Percentiles rank a stretch among this genome's conserved stretches.
Conservation (phyloP, 30 jellyfish, hydroid and myxozoan genomes). For the Catostylus mosaicus region DNA sequence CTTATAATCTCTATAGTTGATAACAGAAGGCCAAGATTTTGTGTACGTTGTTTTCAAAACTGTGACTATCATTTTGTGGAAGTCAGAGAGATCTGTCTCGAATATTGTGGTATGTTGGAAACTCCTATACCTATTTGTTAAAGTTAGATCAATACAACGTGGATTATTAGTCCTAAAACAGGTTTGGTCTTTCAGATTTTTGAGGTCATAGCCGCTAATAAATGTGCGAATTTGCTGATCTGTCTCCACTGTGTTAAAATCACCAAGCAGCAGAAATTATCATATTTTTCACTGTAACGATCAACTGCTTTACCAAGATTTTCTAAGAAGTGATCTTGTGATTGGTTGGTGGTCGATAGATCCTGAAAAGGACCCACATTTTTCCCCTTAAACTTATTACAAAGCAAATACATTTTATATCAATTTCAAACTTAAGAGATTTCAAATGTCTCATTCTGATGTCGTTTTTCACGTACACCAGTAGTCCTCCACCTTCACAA, state of each 20-base stretch:
- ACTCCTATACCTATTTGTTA: too few species aligned
- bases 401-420: too few species aligned
- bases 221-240: slow-evolving; percentile 19
- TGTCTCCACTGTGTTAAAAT: slow-evolving; percentile 23
- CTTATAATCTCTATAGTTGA: too few species aligned
- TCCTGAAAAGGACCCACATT: slow-evolving; percentile 19
- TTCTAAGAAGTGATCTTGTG: slow-evolving; percentile 16
- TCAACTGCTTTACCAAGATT: slow-evolving; percentile 13
- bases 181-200: too few species aligned
- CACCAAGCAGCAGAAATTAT: background rate
- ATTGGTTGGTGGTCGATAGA: background rate
- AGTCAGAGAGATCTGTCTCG: too few species aligned
- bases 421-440: too few species aligned
- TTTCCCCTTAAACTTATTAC: too few species aligned
- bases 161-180: slow-evolving; percentile 24
- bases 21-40: too few species aligned
- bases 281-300: slow-evolving; percentile 12
- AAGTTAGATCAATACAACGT: slow-evolving; percentile 17
- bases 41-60: too few species aligned
- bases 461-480: too few species aligned
- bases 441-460: slow-evolving; percentile 7
- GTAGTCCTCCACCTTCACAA: too few species aligned
- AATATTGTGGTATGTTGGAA: slow-evolving; percentile 10
- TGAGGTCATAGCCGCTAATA: slow-evolving; percentile 29
- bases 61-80: too few species aligned